Evolutionary conservation across 2,797 vertebrate species (phyloP).

Genomic region (Tarsius wallacei): DNA sequence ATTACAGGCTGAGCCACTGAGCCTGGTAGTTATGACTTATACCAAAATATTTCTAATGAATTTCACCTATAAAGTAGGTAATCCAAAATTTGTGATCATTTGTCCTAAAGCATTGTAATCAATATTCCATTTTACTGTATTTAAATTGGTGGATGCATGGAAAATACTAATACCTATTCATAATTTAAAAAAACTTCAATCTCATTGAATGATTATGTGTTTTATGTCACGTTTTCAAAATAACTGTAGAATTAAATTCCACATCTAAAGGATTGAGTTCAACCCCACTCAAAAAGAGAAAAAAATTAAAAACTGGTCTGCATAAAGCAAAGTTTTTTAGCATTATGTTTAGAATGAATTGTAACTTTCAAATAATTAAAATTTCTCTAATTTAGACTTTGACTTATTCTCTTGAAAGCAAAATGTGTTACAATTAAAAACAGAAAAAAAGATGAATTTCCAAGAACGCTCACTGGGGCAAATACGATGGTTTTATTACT

Average conservation of each 20-base stretch:
- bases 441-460: slow-evolving; percentile 69
- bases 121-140: background rate
- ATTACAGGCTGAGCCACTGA: too few species aligned
- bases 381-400: slow-evolving; percentile 70
- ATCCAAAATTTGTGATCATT: background rate
- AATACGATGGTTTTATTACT: slow-evolving; percentile 68
- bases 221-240: slow-evolving; percentile 73
- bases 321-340: slow-evolving; percentile 40
- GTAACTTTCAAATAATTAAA: slow-evolving; percentile 69
- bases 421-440: slow-evolving; percentile 74
- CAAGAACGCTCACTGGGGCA: slow-evolving; percentile 25
- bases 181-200: background rate
- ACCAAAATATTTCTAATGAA: background rate
- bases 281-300: background rate
- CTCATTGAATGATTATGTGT: background rate
- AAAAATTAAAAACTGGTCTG: background rate
- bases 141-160: background rate
- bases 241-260: background rate
- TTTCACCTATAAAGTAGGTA: background rate
- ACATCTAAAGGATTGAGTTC: background rate
- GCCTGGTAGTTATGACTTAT: background rate
- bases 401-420: slow-evolving; percentile 59
- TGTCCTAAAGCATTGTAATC: background rate
- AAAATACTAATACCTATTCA: background rate
- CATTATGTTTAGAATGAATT: slow-evolving; percentile 54